Evolutionary conservation across 1,140 invertebrate genomes (phyloP).

Genomic region (Yoshiicerus persimilis): DNA sequence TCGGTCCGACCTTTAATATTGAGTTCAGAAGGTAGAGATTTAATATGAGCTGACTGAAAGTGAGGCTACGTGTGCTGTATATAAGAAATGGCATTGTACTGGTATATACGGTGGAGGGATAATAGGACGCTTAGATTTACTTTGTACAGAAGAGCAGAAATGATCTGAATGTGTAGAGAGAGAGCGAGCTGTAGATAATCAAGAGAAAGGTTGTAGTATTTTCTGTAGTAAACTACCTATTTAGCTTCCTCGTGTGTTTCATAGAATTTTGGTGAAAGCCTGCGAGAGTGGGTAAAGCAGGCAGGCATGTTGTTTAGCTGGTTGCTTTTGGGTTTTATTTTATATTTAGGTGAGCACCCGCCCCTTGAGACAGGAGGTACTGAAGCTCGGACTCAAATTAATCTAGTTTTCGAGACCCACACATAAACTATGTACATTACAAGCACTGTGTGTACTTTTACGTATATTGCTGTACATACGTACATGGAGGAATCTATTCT

Average conservation of each 20-base stretch:
- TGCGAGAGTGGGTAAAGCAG: not conserved
- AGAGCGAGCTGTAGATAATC: not conserved
- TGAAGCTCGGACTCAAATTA: slow-evolving; percentile 19
- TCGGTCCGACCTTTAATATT: not conserved
- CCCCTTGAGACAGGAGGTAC: slow-evolving; percentile 23
- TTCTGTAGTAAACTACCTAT: not conserved
- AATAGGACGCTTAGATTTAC: not conserved
- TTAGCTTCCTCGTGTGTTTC: not conserved
- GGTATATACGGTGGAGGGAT: not conserved
- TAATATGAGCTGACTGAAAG: not conserved
- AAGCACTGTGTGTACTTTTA: not conserved
- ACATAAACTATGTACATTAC: not conserved
- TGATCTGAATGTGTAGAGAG: not conserved
- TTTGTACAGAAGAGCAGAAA: not conserved
- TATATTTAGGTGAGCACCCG: slow-evolving; percentile 29
- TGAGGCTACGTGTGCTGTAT: not conserved
- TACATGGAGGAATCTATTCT: not conserved
- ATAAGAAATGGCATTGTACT: not conserved
- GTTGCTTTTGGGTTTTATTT: slow-evolving; percentile 21
- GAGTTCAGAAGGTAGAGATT: not conserved
- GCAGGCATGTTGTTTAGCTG: not conserved
- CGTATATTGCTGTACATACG: not conserved
- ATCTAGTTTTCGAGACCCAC: slow-evolving; percentile 5
- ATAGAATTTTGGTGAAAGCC: not conserved
- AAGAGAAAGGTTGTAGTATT: not conserved